Evolutionary conservation across 2,797 vertebrate genomes (phyloP).

Genomic region (Microhierax caerulescens): DNA sequence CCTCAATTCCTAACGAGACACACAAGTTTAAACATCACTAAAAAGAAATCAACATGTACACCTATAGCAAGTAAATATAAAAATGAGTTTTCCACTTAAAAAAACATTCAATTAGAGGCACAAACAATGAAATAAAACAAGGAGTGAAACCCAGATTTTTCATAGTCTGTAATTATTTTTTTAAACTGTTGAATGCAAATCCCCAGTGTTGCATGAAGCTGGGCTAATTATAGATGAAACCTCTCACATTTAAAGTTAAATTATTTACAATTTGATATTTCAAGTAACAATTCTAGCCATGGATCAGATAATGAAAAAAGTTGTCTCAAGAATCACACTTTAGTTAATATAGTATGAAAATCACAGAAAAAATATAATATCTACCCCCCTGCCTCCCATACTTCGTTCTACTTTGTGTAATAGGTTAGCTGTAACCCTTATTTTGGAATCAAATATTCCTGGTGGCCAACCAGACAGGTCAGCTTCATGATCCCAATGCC

Average conservation of each 20-base stretch:
- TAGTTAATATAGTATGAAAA: background rate
- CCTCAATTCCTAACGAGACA: background rate
- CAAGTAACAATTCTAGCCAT: background rate
- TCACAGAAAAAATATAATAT: background rate
- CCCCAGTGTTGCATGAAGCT: slow-evolving; percentile 10
- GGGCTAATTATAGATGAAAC: slow-evolving; percentile 1
- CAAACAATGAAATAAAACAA: slow-evolving; percentile 39
- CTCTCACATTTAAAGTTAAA: background rate
- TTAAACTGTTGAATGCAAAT: slow-evolving; percentile 43
- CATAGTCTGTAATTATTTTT: slow-evolving; percentile 44
- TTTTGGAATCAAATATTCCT: background rate
- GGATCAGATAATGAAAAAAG: background rate
- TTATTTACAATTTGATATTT: background rate
- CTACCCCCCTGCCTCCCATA: too few species aligned
- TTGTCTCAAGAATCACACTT: background rate
- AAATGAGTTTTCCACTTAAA: slow-evolving; percentile 37
- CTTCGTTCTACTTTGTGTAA: background rate
- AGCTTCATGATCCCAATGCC: background rate
- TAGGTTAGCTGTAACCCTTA: background rate
- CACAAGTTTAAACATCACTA: background rate
- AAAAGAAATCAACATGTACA: slow-evolving; percentile 17
- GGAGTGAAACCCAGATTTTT: slow-evolving; percentile 22
- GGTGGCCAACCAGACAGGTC: too few species aligned
- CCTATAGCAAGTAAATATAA: background rate
- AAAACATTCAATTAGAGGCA: slow-evolving; percentile 25